A percentile compares a stretch with the other conserved stretches of the same genome.
Evolutionary conservation across 2,888 invertebrate genomes (phyloP).

Genomic region (Ephialtes manifestator): DNA sequence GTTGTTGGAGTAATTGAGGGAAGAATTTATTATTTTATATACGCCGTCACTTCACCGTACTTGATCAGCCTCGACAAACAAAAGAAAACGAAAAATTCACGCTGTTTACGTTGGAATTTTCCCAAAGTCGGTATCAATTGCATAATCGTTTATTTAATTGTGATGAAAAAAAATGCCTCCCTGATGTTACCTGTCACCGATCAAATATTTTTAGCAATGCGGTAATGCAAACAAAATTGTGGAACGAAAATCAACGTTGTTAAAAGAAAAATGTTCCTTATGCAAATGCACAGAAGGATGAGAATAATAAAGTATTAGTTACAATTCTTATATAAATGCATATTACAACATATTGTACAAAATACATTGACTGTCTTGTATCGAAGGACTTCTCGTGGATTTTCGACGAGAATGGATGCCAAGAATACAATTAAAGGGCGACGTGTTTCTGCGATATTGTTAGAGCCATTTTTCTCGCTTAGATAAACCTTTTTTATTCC

Average conservation of each 20-base stretch:
- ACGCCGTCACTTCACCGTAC: slow-evolving; percentile 30
- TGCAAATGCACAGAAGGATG: slow-evolving; percentile 78
- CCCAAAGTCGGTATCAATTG: slow-evolving; percentile 59
- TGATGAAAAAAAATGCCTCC: not conserved
- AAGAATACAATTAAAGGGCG: slow-evolving; percentile 16
- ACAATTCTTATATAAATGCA: slow-evolving; percentile 72
- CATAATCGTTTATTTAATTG: slow-evolving; percentile 2
- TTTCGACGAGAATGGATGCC: slow-evolving; percentile 1
- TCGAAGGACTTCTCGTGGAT: slow-evolving; percentile 26
- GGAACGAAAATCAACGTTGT: slow-evolving; percentile 68
- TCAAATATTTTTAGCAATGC: slow-evolving; percentile 72
- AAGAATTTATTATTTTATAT: slow-evolving; percentile 48
- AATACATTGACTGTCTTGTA: slow-evolving; percentile 65
- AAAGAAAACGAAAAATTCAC: slow-evolving; percentile 7
- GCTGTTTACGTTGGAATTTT: slow-evolving; percentile 56
- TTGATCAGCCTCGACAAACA: slow-evolving; percentile 33
- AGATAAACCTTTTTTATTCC: not conserved
- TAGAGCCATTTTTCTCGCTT: not conserved
- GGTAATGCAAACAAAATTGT: slow-evolving; percentile 66
- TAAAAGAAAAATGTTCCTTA: slow-evolving; percentile 77
- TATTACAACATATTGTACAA: slow-evolving; percentile 70
- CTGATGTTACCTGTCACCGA: slow-evolving; percentile 52
- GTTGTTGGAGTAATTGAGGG: slow-evolving; percentile 49
- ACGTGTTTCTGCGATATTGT: not conserved
- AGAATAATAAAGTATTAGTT: slow-evolving; percentile 74